Conservation (phyloP, 1,140 invertebrate genomes). For the Stenopsyche tienmushanensis region DNA sequence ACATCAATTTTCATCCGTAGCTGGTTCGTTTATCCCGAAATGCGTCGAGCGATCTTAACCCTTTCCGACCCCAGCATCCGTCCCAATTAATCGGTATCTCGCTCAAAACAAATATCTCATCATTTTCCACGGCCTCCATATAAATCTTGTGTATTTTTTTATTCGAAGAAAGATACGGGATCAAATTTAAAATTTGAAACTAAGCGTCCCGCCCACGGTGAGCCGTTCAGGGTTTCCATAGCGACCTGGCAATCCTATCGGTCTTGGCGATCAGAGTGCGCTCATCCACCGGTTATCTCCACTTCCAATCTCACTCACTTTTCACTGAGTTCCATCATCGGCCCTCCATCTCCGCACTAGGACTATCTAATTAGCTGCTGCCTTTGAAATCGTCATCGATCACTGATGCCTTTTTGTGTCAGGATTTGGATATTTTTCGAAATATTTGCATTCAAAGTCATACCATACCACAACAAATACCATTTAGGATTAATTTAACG, state of each 20-base stretch:
- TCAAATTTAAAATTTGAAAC: constrained; percentile 23
- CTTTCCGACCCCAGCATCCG: no score
- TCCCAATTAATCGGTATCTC: no score
- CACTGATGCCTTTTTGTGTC: background rate
- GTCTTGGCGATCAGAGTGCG: background rate
- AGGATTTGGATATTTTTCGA: background rate
- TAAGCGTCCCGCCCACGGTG: constrained; percentile 19
- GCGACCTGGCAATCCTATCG: background rate
- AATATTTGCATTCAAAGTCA: no score
- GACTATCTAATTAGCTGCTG: constrained; percentile 13
- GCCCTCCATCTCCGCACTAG: background rate
- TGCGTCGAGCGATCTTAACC: no score
- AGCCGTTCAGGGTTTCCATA: background rate
- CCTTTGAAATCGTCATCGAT: background rate
- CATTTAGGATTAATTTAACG: no score
- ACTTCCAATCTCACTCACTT: background rate
- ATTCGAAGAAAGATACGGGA: constrained; percentile 11
- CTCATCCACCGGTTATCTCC: constrained; percentile 7
- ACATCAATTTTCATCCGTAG: no score
- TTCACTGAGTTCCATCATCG: constrained; percentile 3
- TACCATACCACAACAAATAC: no score
- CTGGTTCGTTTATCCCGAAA: no score
- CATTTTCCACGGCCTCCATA: no score
- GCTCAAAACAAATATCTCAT: no score
- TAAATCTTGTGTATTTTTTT: no score